Conservation (phyloP, 92 coral and sea anemone genomes). For the Hydrozoanthus gracilis region DNA sequence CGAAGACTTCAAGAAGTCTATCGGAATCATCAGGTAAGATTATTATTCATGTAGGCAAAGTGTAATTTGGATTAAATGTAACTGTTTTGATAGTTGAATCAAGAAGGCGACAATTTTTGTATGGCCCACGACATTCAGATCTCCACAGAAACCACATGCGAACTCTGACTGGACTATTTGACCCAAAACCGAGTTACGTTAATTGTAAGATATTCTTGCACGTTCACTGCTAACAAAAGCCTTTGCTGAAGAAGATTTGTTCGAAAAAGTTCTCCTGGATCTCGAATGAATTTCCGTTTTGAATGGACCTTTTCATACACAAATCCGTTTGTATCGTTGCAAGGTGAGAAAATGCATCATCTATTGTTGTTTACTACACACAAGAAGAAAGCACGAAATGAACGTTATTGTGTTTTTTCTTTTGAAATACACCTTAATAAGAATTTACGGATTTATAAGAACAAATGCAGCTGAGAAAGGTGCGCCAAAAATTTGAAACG, state of each 20-base stretch:
- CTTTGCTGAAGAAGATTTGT: not conserved
- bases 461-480: not conserved
- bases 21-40: conserved; percentile 40
- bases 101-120: conserved; percentile 25
- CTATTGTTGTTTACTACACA: conserved; percentile 11
- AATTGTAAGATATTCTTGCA: not conserved
- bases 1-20: conserved; percentile 28
- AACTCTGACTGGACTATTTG: not conserved
- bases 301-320: conserved; percentile 25
- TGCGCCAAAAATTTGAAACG: not conserved
- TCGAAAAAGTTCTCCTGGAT: not conserved
- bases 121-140: not conserved
- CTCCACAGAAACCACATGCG: conserved; percentile 31
- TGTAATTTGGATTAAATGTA: conserved; percentile 19
- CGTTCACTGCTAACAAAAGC: not conserved
- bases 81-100: conserved; percentile 33
- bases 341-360: not conserved
- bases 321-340: not conserved
- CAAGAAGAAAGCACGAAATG: conserved; percentile 22
- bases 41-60: conserved; percentile 8
- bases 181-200: not conserved
- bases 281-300: not conserved
- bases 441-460: not conserved
- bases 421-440: not conserved
- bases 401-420: conserved; percentile 19